Conservation (phyloP, 2,797 vertebrate genomes). For the Sylvilagus floridanus region DNA sequence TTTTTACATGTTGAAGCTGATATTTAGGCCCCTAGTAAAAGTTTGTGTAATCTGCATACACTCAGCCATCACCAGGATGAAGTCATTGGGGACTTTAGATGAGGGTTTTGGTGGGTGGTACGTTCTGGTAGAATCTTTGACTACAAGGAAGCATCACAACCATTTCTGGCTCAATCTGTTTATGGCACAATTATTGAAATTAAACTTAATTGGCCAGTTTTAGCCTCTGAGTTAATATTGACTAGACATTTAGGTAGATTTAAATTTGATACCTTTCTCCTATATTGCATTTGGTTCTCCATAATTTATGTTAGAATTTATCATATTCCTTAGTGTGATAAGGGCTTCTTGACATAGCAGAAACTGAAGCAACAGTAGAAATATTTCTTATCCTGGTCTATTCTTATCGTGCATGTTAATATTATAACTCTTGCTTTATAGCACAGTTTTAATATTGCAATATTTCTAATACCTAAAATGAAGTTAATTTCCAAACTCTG, state of each 20-base stretch:
- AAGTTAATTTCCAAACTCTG: background rate
- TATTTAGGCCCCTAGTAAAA: slow-evolving; percentile 26
- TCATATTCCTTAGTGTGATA: background rate
- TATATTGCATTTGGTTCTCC: background rate
- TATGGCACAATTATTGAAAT: background rate
- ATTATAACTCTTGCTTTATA: background rate
- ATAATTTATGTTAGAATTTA: background rate
- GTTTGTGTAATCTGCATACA: slow-evolving; percentile 57
- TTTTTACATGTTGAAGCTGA: slow-evolving; percentile 61
- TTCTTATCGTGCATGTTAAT: background rate
- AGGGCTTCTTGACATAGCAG: background rate
- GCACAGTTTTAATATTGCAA: background rate
- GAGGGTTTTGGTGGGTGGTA: slow-evolving; percentile 3
- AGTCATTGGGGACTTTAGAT: slow-evolving; percentile 3
- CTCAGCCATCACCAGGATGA: slow-evolving; percentile 43
- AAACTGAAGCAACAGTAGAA: slow-evolving; percentile 1
- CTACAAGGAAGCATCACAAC: background rate
- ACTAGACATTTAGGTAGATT: background rate
- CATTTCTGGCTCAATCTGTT: background rate
- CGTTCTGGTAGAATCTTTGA: slow-evolving; percentile 12
- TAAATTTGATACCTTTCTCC: background rate
- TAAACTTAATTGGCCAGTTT: slow-evolving; percentile 21
- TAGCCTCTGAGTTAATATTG: background rate
- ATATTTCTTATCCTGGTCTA: background rate
- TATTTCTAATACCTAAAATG: slow-evolving; percentile 22